Percentiles rank a stretch among this genome's conserved stretches.
Evolutionary conservation across 2,888 invertebrate species (phyloP).

Genomic region (Phorcus lineatus): DNA sequence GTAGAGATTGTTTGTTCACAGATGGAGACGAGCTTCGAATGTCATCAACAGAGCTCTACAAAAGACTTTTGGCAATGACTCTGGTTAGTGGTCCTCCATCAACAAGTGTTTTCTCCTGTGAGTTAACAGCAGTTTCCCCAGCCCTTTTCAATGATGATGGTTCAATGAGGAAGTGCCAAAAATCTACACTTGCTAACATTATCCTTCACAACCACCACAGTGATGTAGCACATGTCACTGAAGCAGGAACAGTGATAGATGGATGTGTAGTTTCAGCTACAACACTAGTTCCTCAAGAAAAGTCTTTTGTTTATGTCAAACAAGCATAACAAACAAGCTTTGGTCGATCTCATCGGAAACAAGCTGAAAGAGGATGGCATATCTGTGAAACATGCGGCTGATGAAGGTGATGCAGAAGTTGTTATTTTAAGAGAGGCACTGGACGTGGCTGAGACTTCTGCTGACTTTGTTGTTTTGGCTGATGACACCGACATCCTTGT

Average conservation of each 20-base stretch:
- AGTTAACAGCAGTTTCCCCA: not conserved
- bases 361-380: not conserved
- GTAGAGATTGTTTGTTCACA: too few species aligned
- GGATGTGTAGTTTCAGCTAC: not conserved
- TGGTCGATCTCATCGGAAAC: not conserved
- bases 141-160: not conserved
- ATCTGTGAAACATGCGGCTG: not conserved
- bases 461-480: too few species aligned
- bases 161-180: not conserved
- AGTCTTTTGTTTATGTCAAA: not conserved
- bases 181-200: not conserved
- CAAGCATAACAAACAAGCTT: not conserved
- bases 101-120: not conserved
- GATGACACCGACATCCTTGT: not conserved
- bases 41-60: not conserved
- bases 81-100: not conserved
- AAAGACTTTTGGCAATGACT: not conserved
- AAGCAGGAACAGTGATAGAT: not conserved
- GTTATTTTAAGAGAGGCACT: not conserved
- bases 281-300: too few species aligned
- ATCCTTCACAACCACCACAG: not conserved
- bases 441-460: too few species aligned
- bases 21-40: not conserved
- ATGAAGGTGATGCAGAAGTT: not conserved
- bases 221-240: not conserved